phyloP scores from a whole-genome alignment of 2,113 vertebrate genomes.

The Suricata suricatta region DNA sequence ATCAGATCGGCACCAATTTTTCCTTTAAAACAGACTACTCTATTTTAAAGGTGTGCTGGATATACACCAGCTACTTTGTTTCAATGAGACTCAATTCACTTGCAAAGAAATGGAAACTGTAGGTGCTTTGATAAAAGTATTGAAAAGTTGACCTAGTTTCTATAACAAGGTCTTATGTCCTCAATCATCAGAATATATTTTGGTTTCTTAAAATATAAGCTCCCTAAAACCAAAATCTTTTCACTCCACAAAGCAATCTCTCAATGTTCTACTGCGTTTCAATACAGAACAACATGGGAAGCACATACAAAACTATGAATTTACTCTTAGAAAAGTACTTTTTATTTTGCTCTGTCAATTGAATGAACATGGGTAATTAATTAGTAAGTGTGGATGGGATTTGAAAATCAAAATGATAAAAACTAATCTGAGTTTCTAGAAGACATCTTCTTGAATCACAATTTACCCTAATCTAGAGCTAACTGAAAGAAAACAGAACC shows the following conservation, averaged over 20 bases:
- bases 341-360: slow-evolving; percentile 12
- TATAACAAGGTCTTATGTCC: slow-evolving; percentile 58
- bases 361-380: slow-evolving; percentile 1
- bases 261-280: slow-evolving; percentile 46
- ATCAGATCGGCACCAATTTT: slow-evolving; percentile 71
- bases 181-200: slow-evolving; percentile 65
- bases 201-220: slow-evolving; percentile 64
- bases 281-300: not conserved
- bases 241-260: slow-evolving; percentile 9
- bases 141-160: slow-evolving; percentile 77
- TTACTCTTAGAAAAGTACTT: not conserved
- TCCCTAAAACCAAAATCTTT: slow-evolving; percentile 62
- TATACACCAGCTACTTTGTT: slow-evolving; percentile 70
- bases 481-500: slow-evolving; percentile 50
- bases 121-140: slow-evolving; percentile 70
- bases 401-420: slow-evolving; percentile 21
- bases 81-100: slow-evolving; percentile 67
- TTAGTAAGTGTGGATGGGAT: slow-evolving; percentile 23
- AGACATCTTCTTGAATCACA: not conserved
- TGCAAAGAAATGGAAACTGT: slow-evolving; percentile 68
- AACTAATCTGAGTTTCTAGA: not conserved
- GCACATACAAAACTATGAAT: not conserved
- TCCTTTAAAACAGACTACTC: slow-evolving; percentile 69
- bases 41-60: slow-evolving; percentile 72
- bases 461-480: not conserved